Evolutionary conservation across 2,888 invertebrate genomes (phyloP).

Genomic region (Cryptocheilus praepositus): DNA sequence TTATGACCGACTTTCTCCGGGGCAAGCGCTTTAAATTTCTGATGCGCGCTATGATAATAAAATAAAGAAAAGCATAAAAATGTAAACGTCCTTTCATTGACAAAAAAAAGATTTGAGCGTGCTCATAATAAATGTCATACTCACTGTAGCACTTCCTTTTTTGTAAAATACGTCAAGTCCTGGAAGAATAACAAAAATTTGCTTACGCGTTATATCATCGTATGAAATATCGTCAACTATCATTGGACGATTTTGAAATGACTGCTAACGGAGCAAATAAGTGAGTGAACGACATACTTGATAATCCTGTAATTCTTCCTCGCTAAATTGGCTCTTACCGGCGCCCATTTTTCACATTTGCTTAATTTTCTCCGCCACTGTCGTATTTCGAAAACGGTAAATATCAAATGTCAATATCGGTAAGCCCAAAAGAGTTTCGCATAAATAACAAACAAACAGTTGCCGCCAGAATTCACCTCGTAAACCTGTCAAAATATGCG

Average conservation of each 20-base stretch:
- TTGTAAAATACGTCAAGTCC: conserved; percentile 95
- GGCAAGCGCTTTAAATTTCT: conserved; percentile 91
- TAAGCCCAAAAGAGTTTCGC: too few relatives aligned
- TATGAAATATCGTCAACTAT: conserved; percentile 2
- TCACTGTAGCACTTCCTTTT: conserved; percentile 94
- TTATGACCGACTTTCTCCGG: conserved; percentile 94
- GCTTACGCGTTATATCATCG: neutral
- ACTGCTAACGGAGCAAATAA: neutral
- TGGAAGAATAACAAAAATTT: conserved; percentile 73
- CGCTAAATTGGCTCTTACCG: conserved; percentile 88
- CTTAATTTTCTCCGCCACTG: neutral
- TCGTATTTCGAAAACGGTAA: too few relatives aligned
- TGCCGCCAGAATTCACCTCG: too few relatives aligned
- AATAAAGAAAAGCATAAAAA: conserved; percentile 21
- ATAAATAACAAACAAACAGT: too few relatives aligned
- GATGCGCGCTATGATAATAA: conserved; percentile 83
- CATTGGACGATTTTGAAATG: conserved; percentile 3
- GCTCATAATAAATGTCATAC: conserved; percentile 59
- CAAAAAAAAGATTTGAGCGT: neutral
- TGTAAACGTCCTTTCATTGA: too few relatives aligned
- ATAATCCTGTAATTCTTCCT: conserved; percentile 93
- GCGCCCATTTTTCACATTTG: conserved; percentile 82
- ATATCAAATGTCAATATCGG: too few relatives aligned
- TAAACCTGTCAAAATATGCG: too few relatives aligned
- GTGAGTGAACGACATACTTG: conserved; percentile 78